phyloP scores from a whole-genome alignment of 2,113 vertebrate genomes.

The Coptodon bakossiorum region DNA sequence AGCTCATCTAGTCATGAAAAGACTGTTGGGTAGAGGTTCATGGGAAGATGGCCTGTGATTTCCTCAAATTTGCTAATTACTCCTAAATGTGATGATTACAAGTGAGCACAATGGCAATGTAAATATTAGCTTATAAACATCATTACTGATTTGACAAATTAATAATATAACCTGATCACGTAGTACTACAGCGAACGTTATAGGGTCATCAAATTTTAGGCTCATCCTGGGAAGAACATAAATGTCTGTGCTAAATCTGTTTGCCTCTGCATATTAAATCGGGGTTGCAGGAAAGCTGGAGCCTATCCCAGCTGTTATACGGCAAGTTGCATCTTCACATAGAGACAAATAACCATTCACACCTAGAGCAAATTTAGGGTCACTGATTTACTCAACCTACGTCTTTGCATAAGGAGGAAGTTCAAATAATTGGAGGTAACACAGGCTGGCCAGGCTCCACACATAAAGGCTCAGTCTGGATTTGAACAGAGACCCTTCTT shows the following conservation, averaged over 20 bases:
- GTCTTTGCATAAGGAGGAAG: neutral
- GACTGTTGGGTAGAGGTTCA: neutral
- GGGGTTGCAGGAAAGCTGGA: neutral
- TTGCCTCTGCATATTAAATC: neutral
- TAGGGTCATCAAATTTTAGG: neutral
- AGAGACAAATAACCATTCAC: neutral
- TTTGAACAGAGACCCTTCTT: neutral
- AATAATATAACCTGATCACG: neutral
- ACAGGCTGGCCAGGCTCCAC: neutral
- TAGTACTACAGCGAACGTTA: rapidly evolving
- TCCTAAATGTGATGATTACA: neutral
- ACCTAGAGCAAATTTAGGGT: neutral
- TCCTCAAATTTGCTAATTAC: neutral
- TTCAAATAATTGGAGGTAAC: neutral
- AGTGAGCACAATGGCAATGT: neutral
- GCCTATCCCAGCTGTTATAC: neutral
- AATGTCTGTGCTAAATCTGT: neutral
- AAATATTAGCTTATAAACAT: neutral
- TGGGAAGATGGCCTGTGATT: neutral
- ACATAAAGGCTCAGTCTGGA: neutral
- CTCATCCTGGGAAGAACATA: neutral
- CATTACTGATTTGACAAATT: neutral
- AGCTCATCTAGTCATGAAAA: neutral
- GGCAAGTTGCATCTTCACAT: neutral
- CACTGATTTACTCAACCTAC: neutral